phyloP scores from a whole-genome alignment of 1,140 invertebrate genomes.

The Alviniconcha marisindica region DNA sequence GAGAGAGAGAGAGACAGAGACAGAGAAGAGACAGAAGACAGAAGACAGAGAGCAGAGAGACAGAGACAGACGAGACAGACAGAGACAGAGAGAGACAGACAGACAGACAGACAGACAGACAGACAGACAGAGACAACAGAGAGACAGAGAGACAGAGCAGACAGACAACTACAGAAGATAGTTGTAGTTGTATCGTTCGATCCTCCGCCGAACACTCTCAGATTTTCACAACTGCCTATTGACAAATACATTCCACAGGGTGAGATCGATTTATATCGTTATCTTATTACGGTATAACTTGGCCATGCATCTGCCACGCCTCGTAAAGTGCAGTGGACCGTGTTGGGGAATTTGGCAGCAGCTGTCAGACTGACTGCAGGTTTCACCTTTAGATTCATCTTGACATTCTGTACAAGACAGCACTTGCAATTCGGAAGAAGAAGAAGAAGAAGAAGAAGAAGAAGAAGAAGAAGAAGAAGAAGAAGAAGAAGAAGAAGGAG shows the following conservation, averaged over 20 bases:
- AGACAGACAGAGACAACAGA: slow-evolving; percentile 26
- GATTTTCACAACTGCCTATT: no score
- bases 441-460: not conserved
- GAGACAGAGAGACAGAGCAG: not conserved
- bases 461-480: no score
- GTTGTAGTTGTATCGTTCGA: no score
- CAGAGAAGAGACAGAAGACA: not conserved
- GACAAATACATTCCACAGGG: slow-evolving; percentile 25
- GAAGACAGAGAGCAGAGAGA: not conserved
- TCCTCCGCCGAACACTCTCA: no score
- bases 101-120: slow-evolving; percentile 35
- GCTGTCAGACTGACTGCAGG: no score
- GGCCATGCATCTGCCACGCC: no score
- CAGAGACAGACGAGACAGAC: not conserved
- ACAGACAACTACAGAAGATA: not conserved
- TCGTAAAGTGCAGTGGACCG: not conserved
- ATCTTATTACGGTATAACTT: no score
- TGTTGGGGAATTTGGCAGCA: no score
- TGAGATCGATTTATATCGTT: not conserved
- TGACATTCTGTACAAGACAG: no score
- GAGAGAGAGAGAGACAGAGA: not conserved
- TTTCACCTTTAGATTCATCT: no score
- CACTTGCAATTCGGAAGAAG: no score
- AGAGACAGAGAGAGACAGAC: not conserved
- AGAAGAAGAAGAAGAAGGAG: no score